Conservation (phyloP, 2,888 invertebrate species). For the Micropterix aruncella region DNA sequence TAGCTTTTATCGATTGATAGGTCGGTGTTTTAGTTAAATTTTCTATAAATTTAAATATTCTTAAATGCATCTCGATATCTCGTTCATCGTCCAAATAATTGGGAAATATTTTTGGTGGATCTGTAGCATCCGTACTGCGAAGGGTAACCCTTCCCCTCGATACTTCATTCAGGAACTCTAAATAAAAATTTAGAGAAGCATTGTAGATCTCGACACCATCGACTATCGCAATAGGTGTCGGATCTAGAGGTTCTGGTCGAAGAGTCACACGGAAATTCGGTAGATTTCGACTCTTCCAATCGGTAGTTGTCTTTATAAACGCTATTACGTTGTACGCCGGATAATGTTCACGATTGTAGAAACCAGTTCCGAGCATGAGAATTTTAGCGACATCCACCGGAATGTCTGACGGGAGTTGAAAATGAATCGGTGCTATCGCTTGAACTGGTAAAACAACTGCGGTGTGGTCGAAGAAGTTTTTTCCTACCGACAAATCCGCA, state of each 20-base stretch:
- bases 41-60: background rate
- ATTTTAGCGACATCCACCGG: too few relatives aligned
- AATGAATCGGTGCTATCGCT: too few relatives aligned
- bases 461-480: background rate
- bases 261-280: background rate
- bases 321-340: too few relatives aligned
- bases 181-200: background rate
- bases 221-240: background rate
- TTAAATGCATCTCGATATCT: background rate
- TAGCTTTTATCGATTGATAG: background rate
- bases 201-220: background rate
- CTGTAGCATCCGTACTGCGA: conserved; percentile 31
- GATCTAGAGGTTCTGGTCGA: background rate
- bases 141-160: conserved; percentile 44
- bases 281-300: background rate
- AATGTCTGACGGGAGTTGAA: background rate
- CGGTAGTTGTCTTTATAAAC: background rate
- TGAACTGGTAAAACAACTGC: background rate
- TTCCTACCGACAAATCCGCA: conserved; percentile 29
- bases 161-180: too few relatives aligned
- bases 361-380: too few relatives aligned
- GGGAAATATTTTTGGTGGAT: conserved; percentile 43
- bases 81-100: conserved; percentile 36
- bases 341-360: too few relatives aligned
- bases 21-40: background rate